Percentiles rank a stretch among this genome's conserved stretches.
phyloP scores from a whole-genome alignment of 2,113 vertebrate genomes.

The Gobius niger region DNA sequence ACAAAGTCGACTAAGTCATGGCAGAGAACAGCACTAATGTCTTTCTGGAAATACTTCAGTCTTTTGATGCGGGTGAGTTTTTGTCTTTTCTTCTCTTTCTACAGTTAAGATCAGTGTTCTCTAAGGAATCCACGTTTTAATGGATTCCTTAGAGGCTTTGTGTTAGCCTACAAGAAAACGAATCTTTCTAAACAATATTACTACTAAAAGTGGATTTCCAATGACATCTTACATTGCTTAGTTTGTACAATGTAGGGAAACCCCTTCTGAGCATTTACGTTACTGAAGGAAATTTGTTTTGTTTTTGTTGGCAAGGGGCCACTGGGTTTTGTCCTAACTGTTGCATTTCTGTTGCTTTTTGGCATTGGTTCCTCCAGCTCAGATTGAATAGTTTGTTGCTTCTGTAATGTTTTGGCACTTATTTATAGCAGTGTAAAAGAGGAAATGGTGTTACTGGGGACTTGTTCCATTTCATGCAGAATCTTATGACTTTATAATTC shows the following conservation, averaged over 20 bases:
- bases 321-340: constrained; percentile 38
- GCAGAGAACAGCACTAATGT: constrained; percentile 80
- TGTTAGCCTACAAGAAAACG: background rate
- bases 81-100: constrained; percentile 44
- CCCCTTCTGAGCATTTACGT: constrained; percentile 19
- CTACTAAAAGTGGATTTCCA: constrained; percentile 65
- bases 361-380: constrained; percentile 20
- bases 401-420: constrained; percentile 19
- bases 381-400: constrained; percentile 18
- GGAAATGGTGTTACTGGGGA: constrained; percentile 33
- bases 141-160: background rate
- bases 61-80: constrained; percentile 77
- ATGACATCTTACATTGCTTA: constrained; percentile 53
- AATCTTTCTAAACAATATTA: background rate
- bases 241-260: constrained; percentile 14
- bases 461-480: background rate
- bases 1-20: constrained; percentile 81
- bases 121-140: constrained; percentile 37
- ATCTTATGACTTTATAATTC: background rate
- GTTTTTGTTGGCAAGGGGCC: constrained; percentile 51
- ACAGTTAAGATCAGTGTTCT: constrained; percentile 27
- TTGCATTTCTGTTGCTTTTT: constrained; percentile 38
- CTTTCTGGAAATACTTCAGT: constrained; percentile 73
- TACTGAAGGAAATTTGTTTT: constrained; percentile 50
- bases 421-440: constrained; percentile 20